Evolutionary conservation across 2,113 vertebrate species (phyloP), one percentile per base, ranked within the genome.

Genomic region (Phasianus colchicus): DNA sequence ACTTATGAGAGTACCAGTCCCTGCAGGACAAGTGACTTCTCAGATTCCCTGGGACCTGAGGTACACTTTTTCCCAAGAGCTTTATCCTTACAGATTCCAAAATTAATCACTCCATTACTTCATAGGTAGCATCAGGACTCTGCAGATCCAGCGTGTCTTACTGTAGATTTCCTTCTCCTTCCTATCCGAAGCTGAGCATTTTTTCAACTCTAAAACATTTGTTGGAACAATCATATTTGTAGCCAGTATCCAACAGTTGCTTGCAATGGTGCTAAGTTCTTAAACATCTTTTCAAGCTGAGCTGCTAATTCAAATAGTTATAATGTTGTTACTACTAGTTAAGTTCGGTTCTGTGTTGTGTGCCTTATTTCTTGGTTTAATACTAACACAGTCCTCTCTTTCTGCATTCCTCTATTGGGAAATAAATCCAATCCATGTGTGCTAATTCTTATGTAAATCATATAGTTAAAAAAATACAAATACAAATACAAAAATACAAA

Each of bases 381-480:
- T 55, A 67, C 32, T 83, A 85, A 69, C 27, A 63, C 16, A 83
- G 58, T 6, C 5, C 25, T 7, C 81, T 83, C 86, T 78, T 72
- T 30, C 45, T 13, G 22, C 12, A 54, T 42, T 83, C 17, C 58
- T 91, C 55, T 63, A 15, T 50, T 83, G 42, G 61, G 61, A 90
- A 93, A 93, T 78, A 88, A 93, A 95, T 83, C 60, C 50, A 92
- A 43, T 21, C 38, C 86, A 88, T 83, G 34, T 93, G 65, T 64
- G n/a, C 13, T 81, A 42, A 52, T 81, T 86, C 76, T 86, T 86
- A 90, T 70, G 61, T 70, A 92, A 96, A 89, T 19, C 42, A 81
- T 88, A 67, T 21, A 64, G 81, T 29, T 67, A 90, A 79, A 43
- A 85, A 94, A 83, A 38, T 38, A 38, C 9, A 38, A 38, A 38